Evolutionary conservation across 1,140 invertebrate genomes (phyloP), one percentile per base, ranked within the genome.

Genomic region (Zaprionus gabonicus): DNA sequence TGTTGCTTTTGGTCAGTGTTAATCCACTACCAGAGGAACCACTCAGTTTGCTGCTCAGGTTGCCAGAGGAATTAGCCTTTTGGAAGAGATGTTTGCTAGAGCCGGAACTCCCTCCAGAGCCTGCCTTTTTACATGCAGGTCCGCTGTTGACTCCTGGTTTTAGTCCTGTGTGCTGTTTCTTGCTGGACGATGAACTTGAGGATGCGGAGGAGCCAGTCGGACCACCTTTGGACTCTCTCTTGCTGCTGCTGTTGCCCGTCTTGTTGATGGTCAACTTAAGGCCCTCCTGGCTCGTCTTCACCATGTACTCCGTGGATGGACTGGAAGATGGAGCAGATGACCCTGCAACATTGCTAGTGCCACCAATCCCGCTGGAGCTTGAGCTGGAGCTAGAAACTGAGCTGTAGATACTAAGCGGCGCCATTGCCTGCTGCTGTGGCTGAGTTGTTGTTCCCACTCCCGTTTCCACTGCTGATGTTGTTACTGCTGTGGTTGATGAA

Each of bases 211-310:
- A 64, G 10, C 53, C 15, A 34, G 38, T 20, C 55, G 69, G 31
- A 51, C 46, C 68, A 7, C 41, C 34, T 34, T 74, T 69, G 69
- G 38, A 36, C 9, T 71, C 67, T 7, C 62, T 65, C 59, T 71
- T 74, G 57, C 59, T 76, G 80, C 38, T 80, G 80, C 38, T 80
- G 71, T 46, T 86, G 41, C 80, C 80, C 1, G 97, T 97, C 93
- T 98, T 98, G 82, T 97, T 98, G 9, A 98, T 97, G 0, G 97
- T 98, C 59, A 98, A 95, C 91, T 98, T 98, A 93, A 98, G 96
- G 0, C 97, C 97, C 82, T 97, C 97, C 51, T 91, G 87, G 36
- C 95, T 87, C 44, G 84, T 81, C 63, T 84, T 87, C 38, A 87
- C 84, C 84, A 97, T 97, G 80, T 98, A 98, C 80, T 98, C 97